These are phyloP conservation scores for Ardeotis arabs DNA, from an alignment of 2,113 vertebrate genomes.

Conservation along the genomic window DNA sequence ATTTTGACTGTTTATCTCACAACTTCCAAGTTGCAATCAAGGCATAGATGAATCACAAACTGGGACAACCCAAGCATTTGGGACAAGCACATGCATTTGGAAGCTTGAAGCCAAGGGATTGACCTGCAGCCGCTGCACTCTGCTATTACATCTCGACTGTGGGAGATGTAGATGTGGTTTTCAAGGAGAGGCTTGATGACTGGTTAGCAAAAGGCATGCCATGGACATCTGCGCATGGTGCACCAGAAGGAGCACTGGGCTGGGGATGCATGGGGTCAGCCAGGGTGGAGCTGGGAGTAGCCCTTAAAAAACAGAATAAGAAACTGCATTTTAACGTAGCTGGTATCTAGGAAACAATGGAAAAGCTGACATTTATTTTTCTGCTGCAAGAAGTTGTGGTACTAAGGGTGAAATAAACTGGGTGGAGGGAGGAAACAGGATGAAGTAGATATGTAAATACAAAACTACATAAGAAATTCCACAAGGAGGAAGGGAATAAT, in stretches of 20 bases:
- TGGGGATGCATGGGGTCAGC: background rate
- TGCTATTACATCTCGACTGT: background rate
- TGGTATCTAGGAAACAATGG: conserved; percentile 24
- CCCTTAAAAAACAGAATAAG: background rate
- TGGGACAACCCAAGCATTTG: background rate
- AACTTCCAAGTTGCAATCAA: background rate
- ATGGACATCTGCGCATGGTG: background rate
- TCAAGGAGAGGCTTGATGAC: background rate
- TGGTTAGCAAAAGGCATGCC: background rate
- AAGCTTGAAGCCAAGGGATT: background rate
- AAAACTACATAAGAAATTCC: background rate
- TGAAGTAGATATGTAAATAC: background rate
- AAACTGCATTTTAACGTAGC: background rate
- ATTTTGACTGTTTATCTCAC: background rate
- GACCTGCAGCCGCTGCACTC: background rate
- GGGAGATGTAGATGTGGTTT: background rate
- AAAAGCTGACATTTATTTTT: conserved; percentile 36
- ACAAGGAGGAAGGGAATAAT: background rate
- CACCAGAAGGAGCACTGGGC: background rate
- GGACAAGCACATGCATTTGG: background rate
- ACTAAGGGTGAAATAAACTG: conserved; percentile 34
- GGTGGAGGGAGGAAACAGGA: background rate
- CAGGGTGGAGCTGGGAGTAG: conserved; percentile 42
- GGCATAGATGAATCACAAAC: background rate
- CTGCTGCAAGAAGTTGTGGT: background rate